Conservation (phyloP, 2,113 vertebrate species). For the Petromus typicus region DNA sequence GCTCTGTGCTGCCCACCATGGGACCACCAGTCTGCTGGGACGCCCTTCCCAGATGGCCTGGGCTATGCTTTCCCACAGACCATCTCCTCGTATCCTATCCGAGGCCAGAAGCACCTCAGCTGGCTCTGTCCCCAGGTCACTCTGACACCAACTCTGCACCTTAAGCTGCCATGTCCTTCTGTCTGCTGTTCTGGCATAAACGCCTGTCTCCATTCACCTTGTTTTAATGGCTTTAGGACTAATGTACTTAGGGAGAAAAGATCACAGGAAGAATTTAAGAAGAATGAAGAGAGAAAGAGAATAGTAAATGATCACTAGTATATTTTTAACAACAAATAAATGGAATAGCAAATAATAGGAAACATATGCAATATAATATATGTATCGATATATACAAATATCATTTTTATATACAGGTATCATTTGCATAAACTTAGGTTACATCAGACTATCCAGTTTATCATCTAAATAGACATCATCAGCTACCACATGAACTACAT, state of each 20-base stretch:
- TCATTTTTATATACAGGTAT: too few relatives aligned
- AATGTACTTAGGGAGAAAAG: neutral
- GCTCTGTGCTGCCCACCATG: neutral
- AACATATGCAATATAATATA: neutral
- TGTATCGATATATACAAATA: too few relatives aligned
- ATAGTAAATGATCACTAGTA: neutral
- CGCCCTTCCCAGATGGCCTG: neutral
- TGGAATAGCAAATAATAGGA: neutral
- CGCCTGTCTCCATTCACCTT: neutral
- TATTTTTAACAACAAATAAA: neutral
- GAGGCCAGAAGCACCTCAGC: neutral
- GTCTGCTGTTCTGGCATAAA: neutral
- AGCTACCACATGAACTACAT: neutral
- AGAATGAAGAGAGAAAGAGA: neutral
- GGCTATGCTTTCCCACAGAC: neutral
- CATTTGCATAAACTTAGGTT: neutral
- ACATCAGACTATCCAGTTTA: neutral
- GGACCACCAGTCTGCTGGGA: too few relatives aligned
- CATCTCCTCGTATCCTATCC: neutral
- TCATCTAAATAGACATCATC: neutral
- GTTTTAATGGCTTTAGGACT: neutral
- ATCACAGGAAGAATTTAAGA: neutral
- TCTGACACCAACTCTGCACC: neutral
- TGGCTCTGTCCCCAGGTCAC: accelerated
- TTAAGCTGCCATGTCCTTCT: accelerated